These are phyloP conservation scores for Aurelia aurita complex sp. Pacific DNA, from an alignment of 30 jellyfish, hydroid and myxozoan species.

Conservation along the genomic window DNA sequence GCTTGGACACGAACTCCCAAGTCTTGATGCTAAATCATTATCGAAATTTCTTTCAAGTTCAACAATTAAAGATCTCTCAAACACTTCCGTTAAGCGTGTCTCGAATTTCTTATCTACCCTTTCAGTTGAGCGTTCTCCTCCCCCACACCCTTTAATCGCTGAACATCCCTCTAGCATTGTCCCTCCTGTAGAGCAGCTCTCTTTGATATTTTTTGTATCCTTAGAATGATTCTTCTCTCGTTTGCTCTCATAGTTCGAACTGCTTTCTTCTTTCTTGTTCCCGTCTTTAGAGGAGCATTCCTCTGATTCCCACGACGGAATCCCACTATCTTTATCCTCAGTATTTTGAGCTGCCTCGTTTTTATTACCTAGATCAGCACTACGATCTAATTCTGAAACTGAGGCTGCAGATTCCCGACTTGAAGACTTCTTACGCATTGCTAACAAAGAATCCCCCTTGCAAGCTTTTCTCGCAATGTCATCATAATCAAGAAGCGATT, in stretches of 20 bases:
- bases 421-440: neutral
- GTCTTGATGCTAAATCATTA: neutral
- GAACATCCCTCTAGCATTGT: too few relatives aligned
- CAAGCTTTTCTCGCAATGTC: neutral
- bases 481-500: neutral
- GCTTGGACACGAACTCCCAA: neutral
- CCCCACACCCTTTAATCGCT: too few relatives aligned
- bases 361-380: neutral
- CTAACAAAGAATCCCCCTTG: neutral
- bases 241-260: too few relatives aligned
- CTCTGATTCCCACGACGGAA: conserved; percentile 65
- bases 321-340: conserved; percentile 61
- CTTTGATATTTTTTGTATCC: too few relatives aligned
- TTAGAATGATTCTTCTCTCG: too few relatives aligned
- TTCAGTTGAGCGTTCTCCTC: too few relatives aligned
- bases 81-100: neutral
- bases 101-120: too few relatives aligned
- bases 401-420: neutral
- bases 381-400: neutral
- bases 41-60: neutral
- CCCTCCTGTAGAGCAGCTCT: too few relatives aligned
- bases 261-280: neutral
- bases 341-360: neutral
- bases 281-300: conserved; percentile 35
- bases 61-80: too few relatives aligned